Percentiles rank a stretch among this genome's conserved stretches.
Evolutionary conservation across 2,797 vertebrate genomes (phyloP).

Genomic region (Neopelma chrysocephalum): DNA sequence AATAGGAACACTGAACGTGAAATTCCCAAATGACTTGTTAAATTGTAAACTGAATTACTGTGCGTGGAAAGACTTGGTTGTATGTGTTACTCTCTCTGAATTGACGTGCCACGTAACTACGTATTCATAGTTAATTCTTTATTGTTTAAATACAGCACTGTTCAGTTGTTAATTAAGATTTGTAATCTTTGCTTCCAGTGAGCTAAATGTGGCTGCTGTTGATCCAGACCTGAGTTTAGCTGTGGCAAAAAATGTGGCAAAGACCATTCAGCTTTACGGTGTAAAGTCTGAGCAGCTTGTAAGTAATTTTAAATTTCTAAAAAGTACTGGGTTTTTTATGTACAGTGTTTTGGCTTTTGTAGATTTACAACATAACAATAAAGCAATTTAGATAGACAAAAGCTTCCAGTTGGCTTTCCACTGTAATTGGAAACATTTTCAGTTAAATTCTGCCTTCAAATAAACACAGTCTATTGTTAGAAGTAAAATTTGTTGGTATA

Average conservation of each 20-base stretch:
- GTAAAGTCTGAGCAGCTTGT: constrained; percentile 98
- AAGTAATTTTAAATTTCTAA: constrained; percentile 61
- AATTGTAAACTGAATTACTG: constrained; percentile 51
- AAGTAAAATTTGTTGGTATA: neutral
- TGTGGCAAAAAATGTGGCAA: constrained; percentile 92
- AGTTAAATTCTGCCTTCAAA: neutral
- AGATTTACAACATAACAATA: neutral
- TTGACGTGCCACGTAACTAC: constrained; percentile 13
- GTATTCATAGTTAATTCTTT: constrained; percentile 12
- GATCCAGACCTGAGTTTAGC: constrained; percentile 88
- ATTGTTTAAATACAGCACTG: neutral
- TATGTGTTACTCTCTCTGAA: constrained; percentile 16
- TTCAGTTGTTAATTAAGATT: constrained; percentile 17
- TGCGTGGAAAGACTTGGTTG: constrained; percentile 30
- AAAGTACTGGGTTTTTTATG: neutral
- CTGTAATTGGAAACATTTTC: neutral
- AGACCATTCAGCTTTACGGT: constrained; percentile 92
- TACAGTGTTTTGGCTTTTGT: neutral
- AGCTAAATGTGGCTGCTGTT: constrained; percentile 92
- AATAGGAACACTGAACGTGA: constrained; percentile 42
- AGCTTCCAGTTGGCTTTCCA: neutral
- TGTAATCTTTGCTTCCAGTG: constrained; percentile 78
- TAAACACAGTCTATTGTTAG: neutral
- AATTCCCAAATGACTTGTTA: constrained; percentile 57
- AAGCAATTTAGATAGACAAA: neutral